Conservation (phyloP, 2,113 vertebrate genomes). For the Laterallus jamaicensis region DNA sequence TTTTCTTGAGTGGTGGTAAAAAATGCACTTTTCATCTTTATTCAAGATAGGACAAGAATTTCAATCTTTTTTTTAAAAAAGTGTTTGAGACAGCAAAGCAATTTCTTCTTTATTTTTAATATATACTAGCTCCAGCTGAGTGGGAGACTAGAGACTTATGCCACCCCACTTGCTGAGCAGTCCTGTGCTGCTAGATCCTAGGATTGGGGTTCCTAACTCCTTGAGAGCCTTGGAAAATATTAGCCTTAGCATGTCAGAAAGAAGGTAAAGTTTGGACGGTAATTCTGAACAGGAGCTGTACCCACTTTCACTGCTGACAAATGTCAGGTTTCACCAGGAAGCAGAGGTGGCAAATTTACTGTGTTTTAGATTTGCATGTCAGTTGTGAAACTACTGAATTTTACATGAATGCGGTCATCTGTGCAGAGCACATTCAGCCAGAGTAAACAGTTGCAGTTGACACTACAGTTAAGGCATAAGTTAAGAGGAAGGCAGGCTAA, state of each 20-base stretch:
- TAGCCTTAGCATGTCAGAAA: neutral
- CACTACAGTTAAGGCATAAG: neutral
- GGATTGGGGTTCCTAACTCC: neutral
- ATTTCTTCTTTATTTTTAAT: neutral
- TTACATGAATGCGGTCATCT: neutral
- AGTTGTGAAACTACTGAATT: neutral
- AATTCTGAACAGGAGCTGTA: neutral
- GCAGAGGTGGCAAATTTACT: neutral
- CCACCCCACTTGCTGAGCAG: neutral
- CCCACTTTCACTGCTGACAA: neutral
- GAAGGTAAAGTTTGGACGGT: neutral
- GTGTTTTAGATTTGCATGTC: neutral
- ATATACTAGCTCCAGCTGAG: neutral
- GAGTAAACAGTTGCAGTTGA: neutral
- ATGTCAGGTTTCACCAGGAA: neutral
- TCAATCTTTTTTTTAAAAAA: neutral
- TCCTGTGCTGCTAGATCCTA: neutral
- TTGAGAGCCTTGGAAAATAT: neutral
- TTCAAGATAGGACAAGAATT: neutral
- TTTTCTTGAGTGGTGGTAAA: neutral
- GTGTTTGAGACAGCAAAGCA: neutral
- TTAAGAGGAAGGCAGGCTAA: neutral
- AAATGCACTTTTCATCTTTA: neutral
- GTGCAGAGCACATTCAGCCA: neutral
- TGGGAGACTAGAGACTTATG: neutral